These are phyloP conservation scores for Berghia stephanieae DNA, from an alignment of 1,140 invertebrate species.

Conservation along the genomic window DNA sequence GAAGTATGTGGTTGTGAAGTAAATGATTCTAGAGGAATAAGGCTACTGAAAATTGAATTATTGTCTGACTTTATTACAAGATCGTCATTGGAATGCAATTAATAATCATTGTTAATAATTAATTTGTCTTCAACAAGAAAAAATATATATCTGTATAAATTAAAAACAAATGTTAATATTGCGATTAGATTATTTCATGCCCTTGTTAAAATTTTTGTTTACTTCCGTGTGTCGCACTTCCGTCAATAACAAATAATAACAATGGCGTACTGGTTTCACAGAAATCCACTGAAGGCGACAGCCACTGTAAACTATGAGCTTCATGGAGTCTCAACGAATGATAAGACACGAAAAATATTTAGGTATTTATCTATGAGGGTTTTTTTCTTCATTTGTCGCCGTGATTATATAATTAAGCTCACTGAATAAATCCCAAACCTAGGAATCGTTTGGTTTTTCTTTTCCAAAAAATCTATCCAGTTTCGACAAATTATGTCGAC, in stretches of 20 bases:
- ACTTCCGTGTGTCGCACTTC: constrained; percentile 29
- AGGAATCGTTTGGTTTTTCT: not conserved
- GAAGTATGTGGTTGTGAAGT: too few relatives aligned
- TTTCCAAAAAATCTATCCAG: not conserved
- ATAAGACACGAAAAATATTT: constrained; percentile 70
- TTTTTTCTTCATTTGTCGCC: not conserved
- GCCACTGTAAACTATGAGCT: constrained; percentile 74
- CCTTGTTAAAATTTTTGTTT: too few relatives aligned
- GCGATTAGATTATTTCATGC: too few relatives aligned
- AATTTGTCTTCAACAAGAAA: too few relatives aligned
- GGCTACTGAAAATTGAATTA: too few relatives aligned
- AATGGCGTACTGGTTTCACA: constrained; percentile 81
- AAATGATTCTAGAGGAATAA: too few relatives aligned
- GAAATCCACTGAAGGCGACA: constrained; percentile 77
- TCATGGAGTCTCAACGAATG: constrained; percentile 70
- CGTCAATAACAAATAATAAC: constrained; percentile 32
- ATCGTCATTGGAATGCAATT: too few relatives aligned
- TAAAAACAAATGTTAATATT: too few relatives aligned
- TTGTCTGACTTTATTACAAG: too few relatives aligned
- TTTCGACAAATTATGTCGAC: not conserved
- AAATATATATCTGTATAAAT: too few relatives aligned
- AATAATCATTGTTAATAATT: too few relatives aligned
- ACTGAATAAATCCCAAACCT: not conserved
- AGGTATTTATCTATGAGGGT: constrained; percentile 61
- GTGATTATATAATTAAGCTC: not conserved